Conservation (phyloP, 2,888 invertebrate genomes). For the Onthophagus sagittarius region DNA sequence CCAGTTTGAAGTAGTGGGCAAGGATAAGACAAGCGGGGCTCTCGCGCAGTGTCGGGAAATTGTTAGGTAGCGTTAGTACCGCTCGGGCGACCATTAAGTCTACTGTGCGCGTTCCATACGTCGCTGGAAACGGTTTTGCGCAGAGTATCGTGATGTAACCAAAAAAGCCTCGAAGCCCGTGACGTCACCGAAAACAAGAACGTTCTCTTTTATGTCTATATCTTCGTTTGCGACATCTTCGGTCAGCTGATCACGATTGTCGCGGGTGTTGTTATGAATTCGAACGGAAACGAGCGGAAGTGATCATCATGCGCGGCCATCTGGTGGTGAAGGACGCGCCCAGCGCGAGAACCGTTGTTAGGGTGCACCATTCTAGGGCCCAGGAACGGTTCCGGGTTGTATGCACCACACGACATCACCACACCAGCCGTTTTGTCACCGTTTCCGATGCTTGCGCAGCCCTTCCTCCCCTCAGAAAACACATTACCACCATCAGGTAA, state of each 20-base stretch:
- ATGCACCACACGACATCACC: constrained; percentile 46
- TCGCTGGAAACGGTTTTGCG: not conserved
- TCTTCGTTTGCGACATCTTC: not conserved
- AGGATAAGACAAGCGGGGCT: not conserved
- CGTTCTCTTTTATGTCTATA: not conserved
- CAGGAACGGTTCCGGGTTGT: constrained; percentile 47
- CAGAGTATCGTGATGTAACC: constrained; percentile 8
- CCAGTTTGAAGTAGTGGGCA: not conserved
- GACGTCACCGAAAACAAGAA: not conserved
- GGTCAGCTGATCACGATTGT: not conserved
- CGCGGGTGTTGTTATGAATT: not conserved
- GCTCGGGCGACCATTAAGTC: not conserved
- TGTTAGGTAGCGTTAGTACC: constrained; percentile 3
- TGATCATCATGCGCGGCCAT: constrained; percentile 29
- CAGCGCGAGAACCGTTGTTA: constrained; percentile 32
- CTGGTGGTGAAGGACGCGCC: constrained; percentile 30
- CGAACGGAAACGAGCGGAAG: not conserved
- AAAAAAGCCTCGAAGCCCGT: not conserved
- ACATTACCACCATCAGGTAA: constrained; percentile 48
- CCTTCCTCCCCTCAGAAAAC: constrained; percentile 45
- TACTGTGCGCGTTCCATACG: not conserved
- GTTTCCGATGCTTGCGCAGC: constrained; percentile 44
- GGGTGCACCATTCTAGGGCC: constrained; percentile 43
- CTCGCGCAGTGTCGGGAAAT: not conserved
- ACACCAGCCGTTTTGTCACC: constrained; percentile 46